phyloP scores from a whole-genome alignment of 2,113 vertebrate genomes.

The Chunga burmeisteri region DNA sequence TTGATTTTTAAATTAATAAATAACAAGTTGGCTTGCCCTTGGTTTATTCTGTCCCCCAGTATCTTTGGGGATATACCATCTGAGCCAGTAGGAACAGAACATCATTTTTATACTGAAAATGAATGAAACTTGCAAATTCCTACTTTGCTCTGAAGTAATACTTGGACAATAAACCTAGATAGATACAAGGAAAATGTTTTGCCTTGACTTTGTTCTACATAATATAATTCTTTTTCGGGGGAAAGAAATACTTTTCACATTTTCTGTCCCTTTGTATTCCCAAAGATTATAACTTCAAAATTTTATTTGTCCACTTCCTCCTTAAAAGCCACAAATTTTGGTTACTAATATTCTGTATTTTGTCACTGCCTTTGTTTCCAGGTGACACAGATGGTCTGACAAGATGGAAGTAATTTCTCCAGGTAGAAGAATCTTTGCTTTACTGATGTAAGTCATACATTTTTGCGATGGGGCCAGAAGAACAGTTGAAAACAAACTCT shows the following conservation, averaged over 20 bases:
- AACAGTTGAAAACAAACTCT: neutral
- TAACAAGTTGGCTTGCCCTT: neutral
- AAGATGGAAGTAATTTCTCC: neutral
- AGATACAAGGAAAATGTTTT: neutral
- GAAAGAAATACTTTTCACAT: neutral
- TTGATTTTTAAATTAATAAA: neutral
- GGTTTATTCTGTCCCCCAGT: neutral
- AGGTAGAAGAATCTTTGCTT: neutral
- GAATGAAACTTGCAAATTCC: neutral
- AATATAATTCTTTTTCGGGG: neutral
- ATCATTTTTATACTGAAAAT: neutral
- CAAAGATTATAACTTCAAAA: neutral
- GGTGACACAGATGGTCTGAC: neutral
- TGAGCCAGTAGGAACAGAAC: neutral
- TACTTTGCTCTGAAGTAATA: neutral
- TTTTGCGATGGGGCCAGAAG: neutral
- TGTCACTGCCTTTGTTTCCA: neutral
- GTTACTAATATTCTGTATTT: neutral
- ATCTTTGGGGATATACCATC: neutral
- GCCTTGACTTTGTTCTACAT: neutral
- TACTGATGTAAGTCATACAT: neutral
- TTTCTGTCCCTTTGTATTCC: neutral
- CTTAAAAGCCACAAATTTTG: neutral
- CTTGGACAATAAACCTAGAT: neutral
- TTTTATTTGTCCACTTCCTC: neutral